Base-by-base conservation (phyloP, 2,888 invertebrate genomes). In the Neoascia interrupta region DNA sequence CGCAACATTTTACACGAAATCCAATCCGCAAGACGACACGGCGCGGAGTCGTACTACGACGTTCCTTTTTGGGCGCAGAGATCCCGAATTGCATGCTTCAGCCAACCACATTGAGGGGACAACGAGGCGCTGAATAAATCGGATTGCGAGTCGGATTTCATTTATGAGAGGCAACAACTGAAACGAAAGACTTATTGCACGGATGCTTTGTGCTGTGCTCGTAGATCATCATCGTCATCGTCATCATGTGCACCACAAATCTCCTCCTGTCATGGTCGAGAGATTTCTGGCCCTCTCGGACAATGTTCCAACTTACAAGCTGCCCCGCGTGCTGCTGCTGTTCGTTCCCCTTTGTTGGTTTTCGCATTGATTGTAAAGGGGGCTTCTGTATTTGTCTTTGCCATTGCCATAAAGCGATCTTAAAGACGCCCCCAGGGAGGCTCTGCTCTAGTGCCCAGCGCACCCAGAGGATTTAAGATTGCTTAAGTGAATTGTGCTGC, bases 1-100 rank as follows among this genome's bases (percentile, higher is more conserved):
- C 76, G 72, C 76, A 79, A 79, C 66, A 43, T 49, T 73, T 73
- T 60, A 61, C 72, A 73, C 60, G 76, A 79, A 79, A 79, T 66
- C 54, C 66, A 73, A 73, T 66, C 66, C 64, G n/a, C n/a, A 60
- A 72, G 60, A 13, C 43, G 43, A 61, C 66, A 79, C 19, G 47
- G 19, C n/a, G n/a, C 31, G n/a, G 2, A 3, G 31, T n/a, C n/a
- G 31, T 8, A 60, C 51, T 43, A 58, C 69, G 41, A 41, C 39
- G 45, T 47, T 43, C 63, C 63, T 63, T 70, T 51, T 45, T 64
- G 6, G 58, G 36, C 37, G 8, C 51, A 45, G 16, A 51, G 18
- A 54, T 41, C 3, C 19, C 36, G 45, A 54, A 31, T 28, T 31
- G 41, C 37, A n/a, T 19, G 18, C 43, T 28, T 15, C 11, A n/a